Conservation (phyloP, 30 jellyfish, hydroid and myxozoan genomes). For the Aurelia sp. region DNA sequence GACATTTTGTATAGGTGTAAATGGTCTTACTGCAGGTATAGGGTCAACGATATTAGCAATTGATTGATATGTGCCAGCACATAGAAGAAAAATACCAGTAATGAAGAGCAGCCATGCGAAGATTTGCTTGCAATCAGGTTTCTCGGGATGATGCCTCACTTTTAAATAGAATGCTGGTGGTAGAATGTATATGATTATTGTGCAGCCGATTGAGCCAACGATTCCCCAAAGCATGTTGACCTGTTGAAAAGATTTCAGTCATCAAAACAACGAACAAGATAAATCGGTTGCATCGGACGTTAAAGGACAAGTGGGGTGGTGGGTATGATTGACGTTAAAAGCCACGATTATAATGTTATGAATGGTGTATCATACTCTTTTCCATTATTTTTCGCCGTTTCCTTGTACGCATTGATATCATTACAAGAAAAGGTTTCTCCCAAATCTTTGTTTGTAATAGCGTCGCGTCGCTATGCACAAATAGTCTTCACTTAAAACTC, state of each 20-base stretch:
- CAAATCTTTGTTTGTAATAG: too few species aligned
- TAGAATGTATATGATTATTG: constrained; percentile 81
- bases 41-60: constrained; percentile 86
- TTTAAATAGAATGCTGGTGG: constrained; percentile 98
- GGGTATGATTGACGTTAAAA: too few species aligned
- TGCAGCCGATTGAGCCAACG: constrained; percentile 98
- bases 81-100: constrained; percentile 72
- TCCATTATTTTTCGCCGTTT: too few species aligned
- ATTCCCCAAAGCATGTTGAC: constrained; percentile 98
- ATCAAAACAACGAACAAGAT: too few species aligned
- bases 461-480: too few species aligned
- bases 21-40: constrained; percentile 44
- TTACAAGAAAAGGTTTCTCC: too few species aligned
- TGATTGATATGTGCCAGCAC: constrained; percentile 91
- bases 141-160: constrained; percentile 91
- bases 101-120: constrained; percentile 80
- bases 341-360: too few species aligned
- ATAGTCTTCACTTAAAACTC: too few species aligned
- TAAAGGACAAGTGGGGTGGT: too few species aligned
- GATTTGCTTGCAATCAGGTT: constrained; percentile 87
- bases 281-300: too few species aligned
- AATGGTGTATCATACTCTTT: too few species aligned
- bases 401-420: too few species aligned
- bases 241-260: constrained; percentile 22
- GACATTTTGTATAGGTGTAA: constrained; percentile 2